Percentiles rank a stretch among this genome's conserved stretches.
phyloP scores from a whole-genome alignment of 2,113 vertebrate species.

The Cavia porcellus region DNA sequence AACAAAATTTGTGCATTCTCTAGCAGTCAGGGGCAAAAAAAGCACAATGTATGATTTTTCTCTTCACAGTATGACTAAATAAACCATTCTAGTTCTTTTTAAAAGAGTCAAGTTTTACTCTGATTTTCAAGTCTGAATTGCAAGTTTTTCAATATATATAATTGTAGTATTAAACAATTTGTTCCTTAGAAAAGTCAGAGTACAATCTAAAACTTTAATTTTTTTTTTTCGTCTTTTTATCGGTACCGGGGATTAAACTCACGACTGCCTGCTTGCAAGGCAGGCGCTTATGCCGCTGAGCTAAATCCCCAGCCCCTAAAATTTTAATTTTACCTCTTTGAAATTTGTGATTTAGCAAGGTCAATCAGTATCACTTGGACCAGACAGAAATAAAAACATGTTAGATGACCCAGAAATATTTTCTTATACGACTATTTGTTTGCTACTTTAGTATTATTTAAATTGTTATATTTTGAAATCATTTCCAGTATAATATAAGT shows the following conservation, averaged over 20 bases:
- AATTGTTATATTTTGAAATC: background rate
- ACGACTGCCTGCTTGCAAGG: too few species aligned
- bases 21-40: background rate
- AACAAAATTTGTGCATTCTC: conserved; percentile 4
- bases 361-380: background rate
- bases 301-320: background rate
- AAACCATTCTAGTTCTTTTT: background rate
- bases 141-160: background rate
- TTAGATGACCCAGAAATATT: background rate
- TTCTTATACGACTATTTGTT: conserved; percentile 1
- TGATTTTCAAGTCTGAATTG: background rate
- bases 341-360: background rate
- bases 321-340: background rate
- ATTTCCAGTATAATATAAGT: background rate
- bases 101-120: background rate
- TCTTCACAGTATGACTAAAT: background rate
- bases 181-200: background rate
- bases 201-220: conserved; percentile 4
- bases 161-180: background rate
- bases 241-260: too few species aligned
- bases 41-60: background rate
- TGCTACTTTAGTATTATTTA: conserved; percentile 20
- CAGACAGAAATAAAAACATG: conserved; percentile 21
- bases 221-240: background rate
- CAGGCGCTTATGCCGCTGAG: too few species aligned